Evolutionary conservation across 2,113 vertebrate species (phyloP).

Genomic region (Sterrhoptilus dennistouni): DNA sequence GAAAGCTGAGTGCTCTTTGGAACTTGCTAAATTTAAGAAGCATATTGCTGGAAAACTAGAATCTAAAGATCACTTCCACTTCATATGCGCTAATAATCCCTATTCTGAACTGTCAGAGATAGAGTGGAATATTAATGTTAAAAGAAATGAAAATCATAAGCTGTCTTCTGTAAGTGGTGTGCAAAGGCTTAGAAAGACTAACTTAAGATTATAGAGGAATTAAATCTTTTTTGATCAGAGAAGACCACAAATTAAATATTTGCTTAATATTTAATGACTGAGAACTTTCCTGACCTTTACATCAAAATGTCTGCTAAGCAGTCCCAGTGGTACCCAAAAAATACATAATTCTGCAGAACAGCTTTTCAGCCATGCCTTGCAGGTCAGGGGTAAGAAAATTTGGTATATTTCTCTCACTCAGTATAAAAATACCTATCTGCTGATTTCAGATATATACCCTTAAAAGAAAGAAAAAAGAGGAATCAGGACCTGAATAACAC

Average conservation of each 20-base stretch:
- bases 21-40: neutral
- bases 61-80: neutral
- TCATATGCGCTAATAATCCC: neutral
- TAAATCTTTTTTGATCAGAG: neutral
- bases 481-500: neutral
- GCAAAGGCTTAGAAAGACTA: neutral
- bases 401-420: neutral
- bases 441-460: neutral
- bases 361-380: neutral
- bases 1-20: neutral
- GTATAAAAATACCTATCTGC: neutral
- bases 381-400: neutral
- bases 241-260: neutral
- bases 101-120: neutral
- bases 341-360: neutral
- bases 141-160: neutral
- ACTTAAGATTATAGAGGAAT: neutral
- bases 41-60: neutral
- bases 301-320: neutral
- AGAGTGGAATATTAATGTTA: neutral
- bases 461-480: neutral
- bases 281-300: neutral
- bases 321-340: neutral
- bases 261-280: neutral
- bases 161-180: neutral